Percentiles rank a stretch among this genome's conserved stretches.
Evolutionary conservation across 2,113 vertebrate genomes (phyloP).

Genomic region (Fukomys damarensis): DNA sequence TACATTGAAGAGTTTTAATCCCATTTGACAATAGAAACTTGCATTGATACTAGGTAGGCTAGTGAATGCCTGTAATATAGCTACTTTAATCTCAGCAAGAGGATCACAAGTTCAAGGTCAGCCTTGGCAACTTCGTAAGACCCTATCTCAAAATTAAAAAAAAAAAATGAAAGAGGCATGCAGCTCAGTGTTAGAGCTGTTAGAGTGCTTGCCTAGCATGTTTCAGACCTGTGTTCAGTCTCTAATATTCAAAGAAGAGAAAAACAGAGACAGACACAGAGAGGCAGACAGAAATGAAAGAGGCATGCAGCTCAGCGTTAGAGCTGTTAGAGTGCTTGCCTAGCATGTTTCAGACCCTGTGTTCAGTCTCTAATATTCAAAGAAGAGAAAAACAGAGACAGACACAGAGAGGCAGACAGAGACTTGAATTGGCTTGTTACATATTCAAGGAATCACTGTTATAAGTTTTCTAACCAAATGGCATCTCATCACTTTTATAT

Average conservation of each 20-base stretch:
- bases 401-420: background rate
- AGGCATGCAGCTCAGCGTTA: background rate
- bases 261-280: background rate
- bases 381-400: background rate
- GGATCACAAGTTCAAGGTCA: background rate
- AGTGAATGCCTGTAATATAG: background rate
- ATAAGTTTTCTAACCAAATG: background rate
- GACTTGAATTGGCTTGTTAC: background rate
- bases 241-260: background rate
- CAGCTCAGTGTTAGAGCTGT: background rate
- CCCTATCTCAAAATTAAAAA: background rate
- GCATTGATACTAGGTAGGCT: background rate
- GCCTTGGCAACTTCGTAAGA: background rate
- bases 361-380: background rate
- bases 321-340: background rate
- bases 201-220: background rate
- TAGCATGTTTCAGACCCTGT: background rate
- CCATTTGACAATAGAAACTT: background rate
- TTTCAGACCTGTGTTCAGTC: background rate
- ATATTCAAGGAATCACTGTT: background rate
- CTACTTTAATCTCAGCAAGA: background rate
- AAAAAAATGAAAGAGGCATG: background rate
- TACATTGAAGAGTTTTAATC: background rate
- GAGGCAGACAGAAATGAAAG: background rate
- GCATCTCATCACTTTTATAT: background rate